Conservation (phyloP, 2,797 vertebrate species). For the Phrynocephalus vlangalii region DNA sequence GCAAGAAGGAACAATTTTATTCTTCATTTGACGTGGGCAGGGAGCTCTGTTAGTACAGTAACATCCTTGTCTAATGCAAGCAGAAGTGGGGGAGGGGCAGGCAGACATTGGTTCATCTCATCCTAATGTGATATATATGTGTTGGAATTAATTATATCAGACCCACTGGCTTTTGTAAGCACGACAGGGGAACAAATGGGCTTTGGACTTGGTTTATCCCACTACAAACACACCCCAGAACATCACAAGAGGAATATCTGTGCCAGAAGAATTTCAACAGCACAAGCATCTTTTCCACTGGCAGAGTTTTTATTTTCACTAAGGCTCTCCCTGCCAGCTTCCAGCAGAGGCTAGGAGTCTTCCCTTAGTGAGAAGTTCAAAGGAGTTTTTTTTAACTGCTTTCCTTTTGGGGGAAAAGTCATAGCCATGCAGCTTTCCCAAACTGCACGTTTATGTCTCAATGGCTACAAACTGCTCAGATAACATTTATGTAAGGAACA, state of each 20-base stretch:
- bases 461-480: not conserved
- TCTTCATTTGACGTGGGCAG: too few relatives aligned
- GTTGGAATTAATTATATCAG: not conserved
- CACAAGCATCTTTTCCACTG: not conserved
- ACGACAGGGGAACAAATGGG: not conserved
- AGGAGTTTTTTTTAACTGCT: not conserved
- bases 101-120: not conserved
- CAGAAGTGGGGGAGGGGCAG: not conserved
- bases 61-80: not conserved
- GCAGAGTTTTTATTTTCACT: not conserved
- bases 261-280: too few relatives aligned
- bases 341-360: not conserved
- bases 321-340: not conserved
- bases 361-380: not conserved
- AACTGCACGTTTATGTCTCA: not conserved
- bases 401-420: not conserved
- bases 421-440: not conserved
- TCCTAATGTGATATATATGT: not conserved
- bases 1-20: not conserved
- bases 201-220: not conserved
- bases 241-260: not conserved
- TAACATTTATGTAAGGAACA: conserved; percentile 23
- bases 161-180: not conserved
- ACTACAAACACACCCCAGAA: not conserved
- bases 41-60: not conserved